phyloP scores from a whole-genome alignment of 2,797 vertebrate genomes.

The Cyclopterus lumpus region DNA sequence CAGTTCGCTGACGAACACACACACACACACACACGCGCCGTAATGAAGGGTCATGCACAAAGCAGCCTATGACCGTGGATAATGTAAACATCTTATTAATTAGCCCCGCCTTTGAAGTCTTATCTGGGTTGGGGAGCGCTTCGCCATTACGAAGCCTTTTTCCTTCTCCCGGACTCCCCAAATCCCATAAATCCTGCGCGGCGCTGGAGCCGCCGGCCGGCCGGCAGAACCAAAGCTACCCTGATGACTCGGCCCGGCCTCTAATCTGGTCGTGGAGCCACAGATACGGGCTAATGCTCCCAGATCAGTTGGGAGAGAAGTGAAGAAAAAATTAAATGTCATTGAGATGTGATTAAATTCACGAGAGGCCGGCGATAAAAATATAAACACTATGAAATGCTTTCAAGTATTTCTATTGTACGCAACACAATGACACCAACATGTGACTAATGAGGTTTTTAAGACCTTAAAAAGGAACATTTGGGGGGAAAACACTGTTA shows the following conservation, averaged over 20 bases:
- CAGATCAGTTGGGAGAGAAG: conserved; percentile 62
- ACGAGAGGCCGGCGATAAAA: conserved; percentile 60
- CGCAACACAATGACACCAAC: conserved; percentile 23
- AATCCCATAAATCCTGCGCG: conserved; percentile 80
- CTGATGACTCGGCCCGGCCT: conserved; percentile 65
- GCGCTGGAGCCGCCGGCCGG: conserved; percentile 61
- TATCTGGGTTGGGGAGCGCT: conserved; percentile 76
- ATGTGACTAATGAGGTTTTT: neutral
- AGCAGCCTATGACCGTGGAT: conserved; percentile 75
- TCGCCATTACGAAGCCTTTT: conserved; percentile 72
- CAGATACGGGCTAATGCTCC: conserved; percentile 70
- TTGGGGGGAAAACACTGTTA: neutral
- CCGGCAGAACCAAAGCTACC: conserved; percentile 66
- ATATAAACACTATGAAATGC: conserved; percentile 35
- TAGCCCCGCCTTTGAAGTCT: conserved; percentile 83
- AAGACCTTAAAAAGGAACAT: neutral
- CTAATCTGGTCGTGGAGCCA: conserved; percentile 71
- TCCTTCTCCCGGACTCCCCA: conserved; percentile 73
- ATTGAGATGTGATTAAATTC: conserved; percentile 63
- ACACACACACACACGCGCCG: no score
- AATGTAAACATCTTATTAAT: conserved; percentile 87
- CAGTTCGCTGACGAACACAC: conserved; percentile 25
- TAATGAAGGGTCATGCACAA: conserved; percentile 72
- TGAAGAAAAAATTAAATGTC: conserved; percentile 41
- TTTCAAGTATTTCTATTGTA: conserved; percentile 32